Percentiles rank a stretch among this genome's conserved stretches.
Evolutionary conservation across 2,888 invertebrate genomes (phyloP).

Genomic region (Leptinotarsa rubiginosa): DNA sequence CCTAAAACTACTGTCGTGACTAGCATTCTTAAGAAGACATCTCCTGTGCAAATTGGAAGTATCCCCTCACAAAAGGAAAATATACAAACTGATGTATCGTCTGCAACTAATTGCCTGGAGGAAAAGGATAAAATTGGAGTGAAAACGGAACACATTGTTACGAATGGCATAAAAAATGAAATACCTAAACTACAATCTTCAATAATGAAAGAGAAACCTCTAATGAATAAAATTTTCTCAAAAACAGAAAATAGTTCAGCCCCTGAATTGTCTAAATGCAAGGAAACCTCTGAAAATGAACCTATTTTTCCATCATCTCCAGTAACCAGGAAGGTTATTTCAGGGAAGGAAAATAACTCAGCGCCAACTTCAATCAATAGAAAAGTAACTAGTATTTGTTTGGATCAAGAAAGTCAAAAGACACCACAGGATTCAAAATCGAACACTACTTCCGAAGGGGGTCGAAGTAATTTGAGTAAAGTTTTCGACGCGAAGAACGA

Average conservation of each 20-base stretch:
- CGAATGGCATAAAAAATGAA: not conserved
- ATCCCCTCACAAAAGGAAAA: too few species aligned
- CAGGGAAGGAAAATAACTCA: not conserved
- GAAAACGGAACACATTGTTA: too few species aligned
- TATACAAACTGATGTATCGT: too few species aligned
- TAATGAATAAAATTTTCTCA: constrained; percentile 5
- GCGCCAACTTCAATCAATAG: constrained; percentile 4
- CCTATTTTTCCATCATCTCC: constrained; percentile 4
- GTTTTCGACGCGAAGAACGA: not conserved
- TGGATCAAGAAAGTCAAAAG: not conserved
- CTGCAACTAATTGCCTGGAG: too few species aligned
- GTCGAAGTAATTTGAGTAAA: not conserved
- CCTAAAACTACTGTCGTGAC: too few species aligned
- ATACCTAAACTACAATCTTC: not conserved
- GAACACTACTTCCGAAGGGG: not conserved
- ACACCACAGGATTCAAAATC: not conserved
- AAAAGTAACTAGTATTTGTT: not conserved
- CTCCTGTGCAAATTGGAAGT: too few species aligned
- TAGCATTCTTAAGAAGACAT: too few species aligned
- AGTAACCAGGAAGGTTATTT: not conserved
- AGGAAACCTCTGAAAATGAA: not conserved
- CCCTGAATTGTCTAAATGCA: not conserved
- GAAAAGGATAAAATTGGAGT: too few species aligned
- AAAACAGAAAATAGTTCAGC: constrained; percentile 25
- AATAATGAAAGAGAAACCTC: not conserved